Conservation (phyloP, 1,140 invertebrate species). For the Gryllus bimaculatus region DNA sequence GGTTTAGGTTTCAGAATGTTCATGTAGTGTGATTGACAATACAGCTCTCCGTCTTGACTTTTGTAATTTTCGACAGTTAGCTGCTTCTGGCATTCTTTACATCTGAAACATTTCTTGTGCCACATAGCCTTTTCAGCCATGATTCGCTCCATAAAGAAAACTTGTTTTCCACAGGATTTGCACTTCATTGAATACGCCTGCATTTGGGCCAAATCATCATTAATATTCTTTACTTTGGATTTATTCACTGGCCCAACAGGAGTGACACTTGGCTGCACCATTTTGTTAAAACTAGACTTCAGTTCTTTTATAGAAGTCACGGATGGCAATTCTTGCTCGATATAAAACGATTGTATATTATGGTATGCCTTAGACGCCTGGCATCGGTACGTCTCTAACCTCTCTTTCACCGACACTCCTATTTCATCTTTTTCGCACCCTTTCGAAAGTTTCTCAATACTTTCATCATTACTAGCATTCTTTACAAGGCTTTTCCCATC, state of each 20-base stretch:
- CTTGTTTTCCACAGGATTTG: conserved; percentile 71
- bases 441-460: not conserved
- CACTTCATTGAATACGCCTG: conserved; percentile 50
- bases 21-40: not conserved
- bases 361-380: not conserved
- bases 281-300: not conserved
- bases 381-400: not conserved
- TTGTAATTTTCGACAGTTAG: conserved; percentile 41
- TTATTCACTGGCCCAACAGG: not conserved
- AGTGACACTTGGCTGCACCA: not conserved
- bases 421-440: not conserved
- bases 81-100: conserved; percentile 78
- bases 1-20: not conserved
- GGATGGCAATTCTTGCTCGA: not conserved
- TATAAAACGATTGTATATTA: not conserved
- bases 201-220: conserved; percentile 23
- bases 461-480: not conserved
- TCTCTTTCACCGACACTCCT: not conserved
- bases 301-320: not conserved
- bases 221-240: not conserved
- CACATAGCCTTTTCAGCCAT: conserved; percentile 77
- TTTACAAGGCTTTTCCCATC: not conserved
- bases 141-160: conserved; percentile 89
- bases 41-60: not conserved
- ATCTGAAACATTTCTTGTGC: conserved; percentile 89